phyloP scores from a whole-genome alignment of 2,888 invertebrate species.

The Pterobdella sp. region DNA sequence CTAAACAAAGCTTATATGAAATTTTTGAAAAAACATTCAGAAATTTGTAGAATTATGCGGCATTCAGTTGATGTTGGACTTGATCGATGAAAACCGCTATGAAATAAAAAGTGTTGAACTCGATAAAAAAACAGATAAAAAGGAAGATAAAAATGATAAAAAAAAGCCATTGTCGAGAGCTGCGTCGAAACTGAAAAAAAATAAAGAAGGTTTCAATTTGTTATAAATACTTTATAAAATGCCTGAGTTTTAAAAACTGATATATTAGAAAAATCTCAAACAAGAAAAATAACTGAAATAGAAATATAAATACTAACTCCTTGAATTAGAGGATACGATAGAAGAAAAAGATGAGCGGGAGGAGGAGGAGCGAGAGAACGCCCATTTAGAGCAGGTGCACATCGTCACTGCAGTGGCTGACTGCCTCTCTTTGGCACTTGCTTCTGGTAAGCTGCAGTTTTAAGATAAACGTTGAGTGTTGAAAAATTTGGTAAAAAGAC shows the following conservation, averaged over 20 bases:
- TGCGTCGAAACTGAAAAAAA: not conserved
- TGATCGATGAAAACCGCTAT: too few species aligned
- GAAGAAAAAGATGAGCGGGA: not conserved
- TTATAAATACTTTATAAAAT: too few species aligned
- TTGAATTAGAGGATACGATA: too few species aligned
- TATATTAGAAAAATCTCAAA: not conserved
- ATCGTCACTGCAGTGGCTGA: constrained; percentile 1
- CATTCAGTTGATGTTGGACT: not conserved
- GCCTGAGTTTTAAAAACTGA: not conserved
- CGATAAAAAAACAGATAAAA: not conserved
- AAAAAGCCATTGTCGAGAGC: not conserved
- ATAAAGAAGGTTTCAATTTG: not conserved
- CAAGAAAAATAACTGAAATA: not conserved
- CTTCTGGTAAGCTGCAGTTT: not conserved
- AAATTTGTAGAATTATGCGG: not conserved
- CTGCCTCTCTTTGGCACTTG: not conserved
- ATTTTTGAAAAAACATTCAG: too few species aligned
- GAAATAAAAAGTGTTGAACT: not conserved
- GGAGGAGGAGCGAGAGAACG: not conserved
- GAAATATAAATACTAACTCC: not conserved
- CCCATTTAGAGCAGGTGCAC: not conserved
- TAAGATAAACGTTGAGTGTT: too few species aligned
- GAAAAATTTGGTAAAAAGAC: too few species aligned
- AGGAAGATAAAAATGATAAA: not conserved
- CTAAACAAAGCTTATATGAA: too few species aligned